Evolutionary conservation across 2,113 vertebrate genomes (phyloP), one percentile per base, ranked within the genome.

Genomic region (Ceuthmochares aereus): DNA sequence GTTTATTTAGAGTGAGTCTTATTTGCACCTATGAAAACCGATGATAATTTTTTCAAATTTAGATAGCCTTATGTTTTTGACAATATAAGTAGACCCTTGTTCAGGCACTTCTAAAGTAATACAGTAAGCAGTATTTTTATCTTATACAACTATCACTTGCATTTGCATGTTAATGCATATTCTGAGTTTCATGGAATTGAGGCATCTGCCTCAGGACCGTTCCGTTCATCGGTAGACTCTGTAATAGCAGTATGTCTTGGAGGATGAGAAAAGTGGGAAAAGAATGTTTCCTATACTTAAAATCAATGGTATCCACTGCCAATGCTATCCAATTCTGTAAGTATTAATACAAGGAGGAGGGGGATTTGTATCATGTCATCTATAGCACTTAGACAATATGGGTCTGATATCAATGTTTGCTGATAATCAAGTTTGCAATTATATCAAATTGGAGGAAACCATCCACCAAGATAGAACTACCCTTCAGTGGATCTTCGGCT

Each of bases 311-410:
- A 66, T 30, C 11, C 27, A 47, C 12, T 40, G 40, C 40, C 40
- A 40, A 40, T 40, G 12, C 10, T 34, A 66, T 30, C 11, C 27
- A 47, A 11, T 85, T 29, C 7, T 14, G 14, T 19, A 11, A 29
- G 3, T 63, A 45, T 76, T 36, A 40, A 37, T 60, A 42, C 32
- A 55, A 56, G 5, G 20, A 2, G 0, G 0, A 1, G 4, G n/a
- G n/a, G n/a, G n/a, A n/a, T n/a, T 19, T 68, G 43, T 43, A 23
- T 66, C 29, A 9, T 25, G 36, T 34, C 14, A 20, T 43, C 10
- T 66, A 14, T 20, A 42, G 5, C 34, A 30, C 29, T 54, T 59
- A 54, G 60, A 25, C 22, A 42, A 22, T 36, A 42, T 12, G 10
- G 22, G 18, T 37, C 27, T 69, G 12, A 19, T 64, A 30, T 8